A percentile compares a stretch with the other conserved stretches of the same genome.
These are phyloP conservation scores for Heliconius charithonia DNA, from an alignment of 2,888 invertebrate species.

Conservation along the genomic window DNA sequence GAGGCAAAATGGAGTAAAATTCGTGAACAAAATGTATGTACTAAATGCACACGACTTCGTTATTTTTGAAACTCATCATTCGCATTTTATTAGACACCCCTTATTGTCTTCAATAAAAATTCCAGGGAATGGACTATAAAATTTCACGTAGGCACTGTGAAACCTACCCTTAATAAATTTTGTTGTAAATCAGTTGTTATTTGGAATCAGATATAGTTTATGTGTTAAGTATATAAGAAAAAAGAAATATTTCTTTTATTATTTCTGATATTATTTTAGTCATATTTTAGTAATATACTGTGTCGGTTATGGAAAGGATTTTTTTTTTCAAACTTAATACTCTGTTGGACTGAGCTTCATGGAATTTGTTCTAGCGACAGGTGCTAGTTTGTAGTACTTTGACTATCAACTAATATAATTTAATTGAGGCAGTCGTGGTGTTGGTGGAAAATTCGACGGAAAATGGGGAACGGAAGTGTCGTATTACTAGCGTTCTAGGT, in stretches of 20 bases:
- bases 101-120: slow-evolving; percentile 80
- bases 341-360: no score
- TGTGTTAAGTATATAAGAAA: background rate
- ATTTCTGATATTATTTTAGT: no score
- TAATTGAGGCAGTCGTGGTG: no score
- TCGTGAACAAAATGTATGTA: slow-evolving; percentile 10
- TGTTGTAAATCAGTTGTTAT: slow-evolving; percentile 27
- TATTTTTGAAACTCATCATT: slow-evolving; percentile 62
- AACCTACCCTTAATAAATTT: slow-evolving; percentile 59
- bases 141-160: slow-evolving; percentile 65
- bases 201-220: background rate
- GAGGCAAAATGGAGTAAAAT: slow-evolving; percentile 19
- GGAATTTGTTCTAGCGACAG: background rate
- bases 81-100: slow-evolving; percentile 69
- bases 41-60: slow-evolving; percentile 31
- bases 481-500: no score
- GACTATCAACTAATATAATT: background rate
- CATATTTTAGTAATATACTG: no score
- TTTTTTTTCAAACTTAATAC: no score
- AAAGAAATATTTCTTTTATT: no score
- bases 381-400: background rate
- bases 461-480: no score
- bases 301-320: no score
- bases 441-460: no score
- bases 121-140: slow-evolving; percentile 72